Percentiles rank a stretch among this genome's conserved stretches.
These are phyloP conservation scores for Drosophila conformis DNA, from an alignment of 2,888 invertebrate genomes.

Conservation along the genomic window DNA sequence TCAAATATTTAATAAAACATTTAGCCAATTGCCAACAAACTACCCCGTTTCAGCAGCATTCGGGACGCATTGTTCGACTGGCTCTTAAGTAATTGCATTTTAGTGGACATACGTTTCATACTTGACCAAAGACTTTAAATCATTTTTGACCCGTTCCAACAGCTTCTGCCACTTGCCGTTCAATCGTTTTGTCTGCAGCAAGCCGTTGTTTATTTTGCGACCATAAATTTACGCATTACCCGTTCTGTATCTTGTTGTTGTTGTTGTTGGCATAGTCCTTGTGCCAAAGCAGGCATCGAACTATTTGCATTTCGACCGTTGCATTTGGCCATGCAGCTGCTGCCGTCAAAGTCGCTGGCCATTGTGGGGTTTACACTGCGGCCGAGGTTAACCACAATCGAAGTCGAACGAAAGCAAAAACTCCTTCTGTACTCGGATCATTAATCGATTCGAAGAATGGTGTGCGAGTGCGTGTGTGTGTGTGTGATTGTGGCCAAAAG, in stretches of 20 bases:
- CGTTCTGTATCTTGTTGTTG: conserved; percentile 10
- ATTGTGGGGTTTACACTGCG: conserved; percentile 71
- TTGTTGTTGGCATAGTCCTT: conserved; percentile 51
- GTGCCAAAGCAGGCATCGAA: conserved; percentile 66
- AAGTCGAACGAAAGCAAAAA: conserved; percentile 52
- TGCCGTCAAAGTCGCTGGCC: conserved; percentile 67
- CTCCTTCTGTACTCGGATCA: conserved; percentile 48
- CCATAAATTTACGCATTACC: conserved; percentile 78
- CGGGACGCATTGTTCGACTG: conserved; percentile 42
- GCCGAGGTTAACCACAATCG: conserved; percentile 60
- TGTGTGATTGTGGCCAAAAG: conserved; percentile 32
- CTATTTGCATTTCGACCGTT: conserved; percentile 76
- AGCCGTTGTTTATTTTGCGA: conserved; percentile 72
- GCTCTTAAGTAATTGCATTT: conserved; percentile 76
- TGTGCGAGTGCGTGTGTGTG: conserved; percentile 3
- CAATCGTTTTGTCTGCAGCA: conserved; percentile 31
- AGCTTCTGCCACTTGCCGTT: background rate
- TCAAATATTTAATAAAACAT: conserved; percentile 69
- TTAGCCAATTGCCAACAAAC: conserved; percentile 21
- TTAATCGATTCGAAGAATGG: conserved; percentile 62
- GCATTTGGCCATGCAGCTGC: conserved; percentile 70
- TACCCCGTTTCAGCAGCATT: conserved; percentile 2
- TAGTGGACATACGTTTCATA: conserved; percentile 73
- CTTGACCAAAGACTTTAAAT: conserved; percentile 59
- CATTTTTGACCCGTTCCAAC: conserved; percentile 39